phyloP scores from a whole-genome alignment of 2,888 invertebrate genomes.

The Leptothorax acervorum region DNA sequence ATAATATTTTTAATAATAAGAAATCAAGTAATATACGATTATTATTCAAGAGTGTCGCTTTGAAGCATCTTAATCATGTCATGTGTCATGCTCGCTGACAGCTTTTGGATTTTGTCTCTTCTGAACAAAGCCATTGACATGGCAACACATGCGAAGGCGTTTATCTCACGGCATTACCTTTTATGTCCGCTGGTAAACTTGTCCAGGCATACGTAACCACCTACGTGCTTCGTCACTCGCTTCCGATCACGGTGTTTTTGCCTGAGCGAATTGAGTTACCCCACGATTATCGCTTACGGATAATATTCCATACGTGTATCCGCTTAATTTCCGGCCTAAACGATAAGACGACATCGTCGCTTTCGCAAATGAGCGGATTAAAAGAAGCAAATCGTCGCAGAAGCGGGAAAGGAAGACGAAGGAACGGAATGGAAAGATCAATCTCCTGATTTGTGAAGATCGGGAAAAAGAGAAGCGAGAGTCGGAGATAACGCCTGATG shows the following conservation, averaged over 20 bases:
- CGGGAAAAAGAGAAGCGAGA: conserved; percentile 3
- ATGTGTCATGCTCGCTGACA: conserved; percentile 8
- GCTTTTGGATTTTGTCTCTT: conserved; percentile 14
- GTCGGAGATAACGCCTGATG: not conserved
- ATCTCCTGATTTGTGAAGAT: conserved; percentile 23
- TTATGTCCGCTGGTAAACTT: conserved; percentile 43
- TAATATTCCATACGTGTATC: conserved; percentile 50
- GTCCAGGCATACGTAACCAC: conserved; percentile 40
- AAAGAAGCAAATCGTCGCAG: conserved; percentile 33
- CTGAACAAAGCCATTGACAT: conserved; percentile 37
- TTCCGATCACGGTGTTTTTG: conserved; percentile 57
- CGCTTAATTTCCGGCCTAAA: conserved; percentile 68
- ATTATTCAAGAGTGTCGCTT: not conserved
- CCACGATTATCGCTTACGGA: conserved; percentile 60
- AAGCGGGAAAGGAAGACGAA: conserved; percentile 9
- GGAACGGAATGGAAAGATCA: conserved; percentile 17
- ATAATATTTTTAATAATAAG: not conserved
- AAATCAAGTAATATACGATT: not conserved
- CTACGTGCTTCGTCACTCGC: conserved; percentile 45
- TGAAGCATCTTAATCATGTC: not conserved
- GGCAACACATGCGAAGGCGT: conserved; percentile 27
- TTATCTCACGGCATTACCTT: conserved; percentile 36
- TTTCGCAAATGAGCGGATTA: conserved; percentile 1
- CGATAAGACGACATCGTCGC: conserved; percentile 35
- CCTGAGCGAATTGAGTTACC: conserved; percentile 52